Evolutionary conservation across 2,113 vertebrate genomes (phyloP).

Genomic region (Oryzias curvinotus): DNA sequence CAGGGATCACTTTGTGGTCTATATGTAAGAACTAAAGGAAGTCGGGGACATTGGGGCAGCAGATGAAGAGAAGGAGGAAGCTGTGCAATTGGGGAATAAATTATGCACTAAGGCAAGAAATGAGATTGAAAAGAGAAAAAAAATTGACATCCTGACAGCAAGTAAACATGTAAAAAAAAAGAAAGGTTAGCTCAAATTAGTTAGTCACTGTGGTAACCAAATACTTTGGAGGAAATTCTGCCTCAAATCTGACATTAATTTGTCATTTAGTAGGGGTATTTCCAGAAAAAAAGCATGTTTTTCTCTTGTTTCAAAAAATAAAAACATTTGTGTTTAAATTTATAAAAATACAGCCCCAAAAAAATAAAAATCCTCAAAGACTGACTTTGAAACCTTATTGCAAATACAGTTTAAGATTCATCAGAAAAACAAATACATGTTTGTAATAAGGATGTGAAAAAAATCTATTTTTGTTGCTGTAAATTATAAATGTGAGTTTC

Average conservation of each 20-base stretch:
- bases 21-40: conserved; percentile 12
- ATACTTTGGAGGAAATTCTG: no score
- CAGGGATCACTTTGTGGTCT: conserved; percentile 31
- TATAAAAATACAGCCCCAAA: background rate
- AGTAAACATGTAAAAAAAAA: background rate
- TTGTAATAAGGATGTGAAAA: background rate
- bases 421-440: no score
- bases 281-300: no score
- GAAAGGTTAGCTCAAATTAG: no score
- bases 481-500: background rate
- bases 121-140: conserved; percentile 14
- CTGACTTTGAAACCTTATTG: no score
- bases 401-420: no score
- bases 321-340: background rate
- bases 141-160: background rate
- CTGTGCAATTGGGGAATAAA: conserved; percentile 48
- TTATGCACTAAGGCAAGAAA: conserved; percentile 46
- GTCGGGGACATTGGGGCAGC: conserved; percentile 18
- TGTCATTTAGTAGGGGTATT: no score
- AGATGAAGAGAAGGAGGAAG: conserved; percentile 25
- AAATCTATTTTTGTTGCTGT: background rate
- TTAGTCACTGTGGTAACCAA: no score
- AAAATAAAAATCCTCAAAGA: no score
- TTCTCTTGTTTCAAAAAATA: no score
- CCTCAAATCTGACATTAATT: no score